Conservation (phyloP, 2,113 vertebrate genomes). For the Ameiurus melas region DNA sequence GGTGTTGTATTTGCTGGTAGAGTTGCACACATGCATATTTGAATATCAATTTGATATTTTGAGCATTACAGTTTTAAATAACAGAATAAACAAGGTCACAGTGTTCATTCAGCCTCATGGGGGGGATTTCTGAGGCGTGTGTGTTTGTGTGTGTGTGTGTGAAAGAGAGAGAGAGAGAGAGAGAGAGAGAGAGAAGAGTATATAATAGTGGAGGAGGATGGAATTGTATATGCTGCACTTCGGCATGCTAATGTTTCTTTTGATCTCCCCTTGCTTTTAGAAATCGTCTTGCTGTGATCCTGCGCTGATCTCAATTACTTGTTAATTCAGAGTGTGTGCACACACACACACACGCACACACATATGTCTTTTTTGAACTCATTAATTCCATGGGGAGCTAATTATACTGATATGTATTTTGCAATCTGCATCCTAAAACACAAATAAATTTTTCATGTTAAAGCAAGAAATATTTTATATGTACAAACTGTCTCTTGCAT, state of each 20-base stretch:
- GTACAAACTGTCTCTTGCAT: slow-evolving; percentile 19
- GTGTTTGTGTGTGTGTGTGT: slow-evolving; percentile 7
- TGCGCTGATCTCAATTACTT: slow-evolving; percentile 37
- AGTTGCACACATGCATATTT: not conserved
- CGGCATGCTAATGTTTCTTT: slow-evolving; percentile 47
- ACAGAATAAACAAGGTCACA: slow-evolving; percentile 34
- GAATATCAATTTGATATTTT: not conserved
- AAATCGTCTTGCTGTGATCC: slow-evolving; percentile 47
- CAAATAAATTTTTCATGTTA: slow-evolving; percentile 36
- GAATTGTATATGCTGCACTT: slow-evolving; percentile 33
- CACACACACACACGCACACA: slow-evolving; percentile 6
- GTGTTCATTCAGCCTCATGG: slow-evolving; percentile 4
- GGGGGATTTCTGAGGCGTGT: slow-evolving; percentile 20
- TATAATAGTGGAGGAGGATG: not conserved
- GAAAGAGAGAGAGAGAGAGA: slow-evolving; percentile 9
- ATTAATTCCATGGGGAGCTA: slow-evolving; percentile 37
- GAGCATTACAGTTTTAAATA: slow-evolving; percentile 1
- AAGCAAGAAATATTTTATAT: slow-evolving; percentile 32
- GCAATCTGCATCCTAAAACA: slow-evolving; percentile 41
- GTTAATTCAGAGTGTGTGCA: not conserved
- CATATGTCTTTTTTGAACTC: slow-evolving; percentile 31
- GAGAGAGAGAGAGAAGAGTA: not conserved
- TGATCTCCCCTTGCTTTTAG: slow-evolving; percentile 41
- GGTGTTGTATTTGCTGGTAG: not conserved
- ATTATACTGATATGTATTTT: slow-evolving; percentile 37